Evolutionary conservation across 2,113 vertebrate species (phyloP).

Genomic region (Ciconia maguari): DNA sequence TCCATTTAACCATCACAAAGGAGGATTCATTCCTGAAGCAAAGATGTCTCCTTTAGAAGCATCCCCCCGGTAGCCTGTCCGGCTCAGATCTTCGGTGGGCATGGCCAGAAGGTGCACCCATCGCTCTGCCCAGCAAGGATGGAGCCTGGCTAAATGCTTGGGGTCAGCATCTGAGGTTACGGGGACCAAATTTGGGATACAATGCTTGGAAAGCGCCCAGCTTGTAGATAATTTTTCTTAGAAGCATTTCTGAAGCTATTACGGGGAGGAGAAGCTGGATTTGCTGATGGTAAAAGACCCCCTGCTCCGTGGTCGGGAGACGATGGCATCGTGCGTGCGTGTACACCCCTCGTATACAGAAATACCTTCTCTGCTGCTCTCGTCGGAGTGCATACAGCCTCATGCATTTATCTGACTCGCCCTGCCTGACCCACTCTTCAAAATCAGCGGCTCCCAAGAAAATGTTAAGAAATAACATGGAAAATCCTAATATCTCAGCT

Average conservation of each 20-base stretch:
- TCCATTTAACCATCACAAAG: neutral
- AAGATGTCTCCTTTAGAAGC: neutral
- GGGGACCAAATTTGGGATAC: neutral
- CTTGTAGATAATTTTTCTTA: fast-evolving
- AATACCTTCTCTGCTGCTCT: neutral
- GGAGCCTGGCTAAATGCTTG: neutral
- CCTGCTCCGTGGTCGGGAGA: fast-evolving
- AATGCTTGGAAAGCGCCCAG: fast-evolving
- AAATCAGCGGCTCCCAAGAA: neutral
- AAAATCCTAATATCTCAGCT: neutral
- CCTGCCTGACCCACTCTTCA: neutral
- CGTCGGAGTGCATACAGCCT: fast-evolving
- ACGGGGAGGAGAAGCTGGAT: neutral
- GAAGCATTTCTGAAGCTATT: neutral
- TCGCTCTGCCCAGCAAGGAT: neutral
- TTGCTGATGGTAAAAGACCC: neutral
- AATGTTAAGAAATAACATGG: fast-evolving
- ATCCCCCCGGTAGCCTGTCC: neutral
- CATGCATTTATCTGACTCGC: neutral
- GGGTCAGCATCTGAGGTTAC: fast-evolving
- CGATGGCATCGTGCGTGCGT: fast-evolving
- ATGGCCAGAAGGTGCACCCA: fast-evolving
- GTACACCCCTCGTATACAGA: neutral
- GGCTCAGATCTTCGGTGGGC: neutral
- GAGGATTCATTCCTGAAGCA: neutral